Evolutionary conservation across 2,888 invertebrate genomes (phyloP), one percentile per base, ranked within the genome.

Genomic region (Acleris literana): DNA sequence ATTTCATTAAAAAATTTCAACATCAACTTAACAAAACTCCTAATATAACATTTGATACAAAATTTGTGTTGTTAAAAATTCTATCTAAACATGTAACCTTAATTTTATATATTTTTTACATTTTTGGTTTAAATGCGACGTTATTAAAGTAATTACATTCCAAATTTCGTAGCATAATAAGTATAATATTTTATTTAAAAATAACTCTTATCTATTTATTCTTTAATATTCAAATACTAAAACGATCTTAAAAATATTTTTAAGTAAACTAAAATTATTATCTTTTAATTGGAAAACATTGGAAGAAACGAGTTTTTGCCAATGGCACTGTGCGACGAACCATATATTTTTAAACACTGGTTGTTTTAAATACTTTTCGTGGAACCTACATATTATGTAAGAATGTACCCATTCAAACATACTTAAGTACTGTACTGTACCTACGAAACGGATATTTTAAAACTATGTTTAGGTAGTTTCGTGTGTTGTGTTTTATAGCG

Each of bases 1-100:
- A 44, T 52, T 55, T 57, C 22, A 20, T 52, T 17, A 74, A 68
- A 76, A 76, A 65, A 72, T 70, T 77, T 71, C 68, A 73, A 76
- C 74, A 76, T 75, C 76, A 71, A 73, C 61, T 70, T 70, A 72
- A 74, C 70, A 72, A 72, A 65, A 66, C 39, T 20, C 43, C 25
- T 49, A 60, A 64, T 68, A 63, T 63, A 71, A 75, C 64, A 74
- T 75, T 76, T 76, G 64, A 76, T 87, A 84, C 79, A 86, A 87
- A 82, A 85, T 81, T 77, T 74, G 74, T 74, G 63, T 77, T 72
- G 74, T 83, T 80, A 77, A 82, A 85, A 84, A 80, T 76, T 81
- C 86, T 87, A 87, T 83, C 86, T 87, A 87, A 70, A 54, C 69
- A 68, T 65, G 68, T 59, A 63, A 58, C 54, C 57, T 70, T 60